A percentile compares a stretch with the other conserved stretches of the same genome.
phyloP scores from a whole-genome alignment of 2,888 invertebrate species.

The Pandemis corylana region DNA sequence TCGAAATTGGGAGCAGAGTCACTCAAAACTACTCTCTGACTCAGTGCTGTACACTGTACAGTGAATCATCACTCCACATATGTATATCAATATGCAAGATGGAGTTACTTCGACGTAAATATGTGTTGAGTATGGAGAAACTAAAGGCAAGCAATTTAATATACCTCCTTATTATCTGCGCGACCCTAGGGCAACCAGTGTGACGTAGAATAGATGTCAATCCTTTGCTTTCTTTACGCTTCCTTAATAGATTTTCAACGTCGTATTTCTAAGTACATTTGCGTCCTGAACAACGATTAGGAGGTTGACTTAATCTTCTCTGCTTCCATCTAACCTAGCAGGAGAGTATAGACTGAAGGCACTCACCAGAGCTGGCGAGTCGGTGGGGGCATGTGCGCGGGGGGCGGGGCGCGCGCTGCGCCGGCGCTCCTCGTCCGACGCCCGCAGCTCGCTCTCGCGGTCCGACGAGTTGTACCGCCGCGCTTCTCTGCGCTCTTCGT shows the following conservation, averaged over 20 bases:
- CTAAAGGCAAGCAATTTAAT: too few relatives aligned
- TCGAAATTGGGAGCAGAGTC: not conserved
- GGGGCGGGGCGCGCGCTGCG: constrained; percentile 61
- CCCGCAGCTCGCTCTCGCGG: constrained; percentile 75
- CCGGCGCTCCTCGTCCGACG: constrained; percentile 70
- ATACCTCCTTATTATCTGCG: too few relatives aligned
- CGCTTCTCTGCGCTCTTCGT: constrained; percentile 63
- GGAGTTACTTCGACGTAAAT: not conserved
- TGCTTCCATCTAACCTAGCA: not conserved
- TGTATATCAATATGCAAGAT: not conserved
- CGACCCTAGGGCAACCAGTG: too few relatives aligned
- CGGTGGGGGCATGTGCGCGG: constrained; percentile 61
- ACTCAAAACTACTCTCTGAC: not conserved
- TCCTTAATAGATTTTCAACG: too few relatives aligned
- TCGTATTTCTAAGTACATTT: too few relatives aligned
- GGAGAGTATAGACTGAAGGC: constrained; percentile 30
- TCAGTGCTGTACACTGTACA: not conserved
- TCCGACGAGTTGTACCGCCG: constrained; percentile 86
- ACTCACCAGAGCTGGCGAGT: constrained; percentile 79
- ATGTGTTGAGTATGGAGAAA: too few relatives aligned
- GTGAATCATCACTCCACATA: not conserved
- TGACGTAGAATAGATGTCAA: too few relatives aligned
- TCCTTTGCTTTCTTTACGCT: too few relatives aligned
- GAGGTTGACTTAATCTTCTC: too few relatives aligned
- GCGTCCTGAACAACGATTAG: too few relatives aligned